phyloP scores from a whole-genome alignment of 64 coral and sea anemone genomes.

The Trachythela sp. region DNA sequence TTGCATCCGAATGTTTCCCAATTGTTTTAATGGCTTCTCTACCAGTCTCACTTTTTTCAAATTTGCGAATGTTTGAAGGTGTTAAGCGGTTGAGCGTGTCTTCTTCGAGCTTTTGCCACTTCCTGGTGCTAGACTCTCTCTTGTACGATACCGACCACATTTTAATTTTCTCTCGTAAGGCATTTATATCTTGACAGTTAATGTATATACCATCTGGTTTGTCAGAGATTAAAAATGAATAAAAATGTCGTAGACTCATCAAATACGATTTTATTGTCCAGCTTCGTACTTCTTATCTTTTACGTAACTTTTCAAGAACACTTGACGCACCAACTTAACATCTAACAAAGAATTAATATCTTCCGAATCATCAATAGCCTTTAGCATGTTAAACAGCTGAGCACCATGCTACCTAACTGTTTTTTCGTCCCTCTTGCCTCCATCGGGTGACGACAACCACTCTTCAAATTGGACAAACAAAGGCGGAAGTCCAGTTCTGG shows the following conservation, averaged over 20 bases:
- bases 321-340: constrained; percentile 26
- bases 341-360: constrained; percentile 29
- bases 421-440: constrained; percentile 47
- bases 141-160: constrained; percentile 55
- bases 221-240: no score
- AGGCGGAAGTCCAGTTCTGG: background rate
- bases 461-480: constrained; percentile 28
- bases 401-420: constrained; percentile 49
- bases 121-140: constrained; percentile 41
- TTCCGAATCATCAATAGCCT: constrained; percentile 14
- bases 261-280: constrained; percentile 55
- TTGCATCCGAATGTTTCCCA: constrained; percentile 24
- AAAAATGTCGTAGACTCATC: no score
- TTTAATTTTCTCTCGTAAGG: background rate
- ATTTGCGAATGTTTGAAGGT: constrained; percentile 26
- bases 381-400: constrained; percentile 43
- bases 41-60: constrained; percentile 46
- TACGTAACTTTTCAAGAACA: constrained; percentile 1
- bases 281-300: constrained; percentile 31
- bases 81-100: constrained; percentile 33
- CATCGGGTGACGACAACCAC: constrained; percentile 60
- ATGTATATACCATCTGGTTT: no score
- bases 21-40: constrained; percentile 48
- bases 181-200: no score
- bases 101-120: constrained; percentile 59